phyloP scores from a whole-genome alignment of 2,113 vertebrate genomes.

The Brachypodius melanocephalos region DNA sequence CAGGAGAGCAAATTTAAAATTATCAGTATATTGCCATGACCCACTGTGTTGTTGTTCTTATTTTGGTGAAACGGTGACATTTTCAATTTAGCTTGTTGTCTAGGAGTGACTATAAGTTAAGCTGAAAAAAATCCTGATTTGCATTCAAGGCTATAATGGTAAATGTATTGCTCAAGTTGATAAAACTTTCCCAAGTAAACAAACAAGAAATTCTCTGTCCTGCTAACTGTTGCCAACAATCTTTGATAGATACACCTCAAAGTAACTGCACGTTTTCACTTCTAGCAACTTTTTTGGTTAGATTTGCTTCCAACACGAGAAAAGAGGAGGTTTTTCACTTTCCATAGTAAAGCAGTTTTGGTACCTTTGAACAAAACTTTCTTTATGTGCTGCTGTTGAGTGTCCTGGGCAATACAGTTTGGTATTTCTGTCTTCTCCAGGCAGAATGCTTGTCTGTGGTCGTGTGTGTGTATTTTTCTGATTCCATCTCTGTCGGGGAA shows the following conservation, averaged over 20 bases:
- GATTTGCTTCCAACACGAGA: not conserved
- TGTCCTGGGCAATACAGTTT: not conserved
- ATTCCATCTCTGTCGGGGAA: not conserved
- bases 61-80: not conserved
- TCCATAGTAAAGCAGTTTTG: not conserved
- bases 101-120: not conserved
- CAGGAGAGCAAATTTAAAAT: not conserved
- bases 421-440: not conserved
- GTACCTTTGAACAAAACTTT: not conserved
- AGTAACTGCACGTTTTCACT: not conserved
- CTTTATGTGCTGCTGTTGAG: not conserved
- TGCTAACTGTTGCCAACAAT: not conserved
- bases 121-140: not conserved
- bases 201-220: not conserved
- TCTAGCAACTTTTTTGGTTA: not conserved
- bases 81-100: not conserved
- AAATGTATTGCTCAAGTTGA: not conserved
- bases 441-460: not conserved
- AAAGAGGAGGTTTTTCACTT: not conserved
- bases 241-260: not conserved
- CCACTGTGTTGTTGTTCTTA: not conserved
- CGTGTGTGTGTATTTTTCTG: not conserved
- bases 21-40: not conserved
- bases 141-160: not conserved
- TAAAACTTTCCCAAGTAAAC: not conserved